These are phyloP conservation scores for Akabosia matsudoensis DNA, from an alignment of 1,140 invertebrate genomes.

Conservation along the genomic window DNA sequence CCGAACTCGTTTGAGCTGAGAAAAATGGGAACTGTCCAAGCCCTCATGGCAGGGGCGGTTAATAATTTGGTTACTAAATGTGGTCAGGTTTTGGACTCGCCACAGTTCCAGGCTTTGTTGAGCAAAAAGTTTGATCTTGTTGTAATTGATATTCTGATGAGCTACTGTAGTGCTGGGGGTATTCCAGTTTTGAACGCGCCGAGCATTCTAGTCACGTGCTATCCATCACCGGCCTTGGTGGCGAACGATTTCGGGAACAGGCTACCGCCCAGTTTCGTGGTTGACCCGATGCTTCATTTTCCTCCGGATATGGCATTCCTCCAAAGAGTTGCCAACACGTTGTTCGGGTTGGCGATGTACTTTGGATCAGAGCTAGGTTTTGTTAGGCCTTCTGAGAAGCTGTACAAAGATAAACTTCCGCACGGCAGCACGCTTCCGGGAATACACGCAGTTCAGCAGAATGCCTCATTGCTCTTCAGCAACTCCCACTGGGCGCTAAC, in stretches of 20 bases:
- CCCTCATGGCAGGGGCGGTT: not conserved
- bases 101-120: constrained; percentile 17
- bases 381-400: not conserved
- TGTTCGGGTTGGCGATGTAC: not conserved
- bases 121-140: constrained; percentile 34
- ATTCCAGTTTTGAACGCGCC: constrained; percentile 19
- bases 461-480: constrained; percentile 39
- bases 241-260: constrained; percentile 13
- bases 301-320: constrained; percentile 29
- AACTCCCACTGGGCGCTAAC: constrained; percentile 39
- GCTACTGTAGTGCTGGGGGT: constrained; percentile 17
- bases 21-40: not conserved
- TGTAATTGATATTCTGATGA: constrained; percentile 30
- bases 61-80: not conserved
- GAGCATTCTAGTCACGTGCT: constrained; percentile 11
- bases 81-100: not conserved
- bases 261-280: constrained; percentile 23
- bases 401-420: not conserved
- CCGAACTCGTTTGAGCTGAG: constrained; percentile 27
- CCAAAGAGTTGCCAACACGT: constrained; percentile 25
- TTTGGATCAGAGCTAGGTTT: not conserved
- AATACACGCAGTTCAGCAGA: constrained; percentile 32
- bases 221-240: constrained; percentile 12
- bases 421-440: not conserved
- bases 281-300: not conserved